phyloP scores from a whole-genome alignment of 2,888 invertebrate species.

The Heliconius sara region DNA sequence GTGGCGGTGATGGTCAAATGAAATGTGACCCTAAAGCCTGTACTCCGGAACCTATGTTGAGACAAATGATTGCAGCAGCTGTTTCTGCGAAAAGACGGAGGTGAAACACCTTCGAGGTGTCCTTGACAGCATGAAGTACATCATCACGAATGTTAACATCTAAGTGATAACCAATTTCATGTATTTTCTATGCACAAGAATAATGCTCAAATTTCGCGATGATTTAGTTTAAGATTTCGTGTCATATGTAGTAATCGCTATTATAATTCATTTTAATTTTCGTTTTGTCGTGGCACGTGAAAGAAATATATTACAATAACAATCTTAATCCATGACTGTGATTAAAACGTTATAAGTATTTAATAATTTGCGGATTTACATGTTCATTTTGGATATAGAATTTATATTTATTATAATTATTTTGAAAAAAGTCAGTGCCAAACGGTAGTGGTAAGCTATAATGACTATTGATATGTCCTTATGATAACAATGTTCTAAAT shows the following conservation, averaged over 20 bases:
- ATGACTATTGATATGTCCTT: conserved; percentile 69
- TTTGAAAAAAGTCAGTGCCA: conserved; percentile 79
- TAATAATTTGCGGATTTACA: conserved; percentile 69
- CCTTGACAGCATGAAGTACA: conserved; percentile 59
- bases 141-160: conserved; percentile 70
- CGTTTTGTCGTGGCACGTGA: conserved; percentile 76
- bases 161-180: conserved; percentile 75
- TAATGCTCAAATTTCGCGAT: conserved; percentile 82
- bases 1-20: conserved; percentile 96
- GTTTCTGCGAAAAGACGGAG: conserved; percentile 89
- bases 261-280: conserved; percentile 67
- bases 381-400: conserved; percentile 58
- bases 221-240: conserved; percentile 82
- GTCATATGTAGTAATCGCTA: conserved; percentile 80
- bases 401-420: conserved; percentile 56
- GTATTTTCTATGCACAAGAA: conserved; percentile 80
- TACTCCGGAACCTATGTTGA: conserved; percentile 94
- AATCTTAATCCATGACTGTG: conserved; percentile 77
- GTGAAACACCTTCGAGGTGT: conserved; percentile 78
- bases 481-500: conserved; percentile 74
- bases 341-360: conserved; percentile 72
- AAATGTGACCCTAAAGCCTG: conserved; percentile 96
- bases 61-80: conserved; percentile 94
- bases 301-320: conserved; percentile 64
- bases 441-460: conserved; percentile 82